Evolutionary conservation across 2,113 vertebrate species (phyloP).

Genomic region (Xenus cinereus): DNA sequence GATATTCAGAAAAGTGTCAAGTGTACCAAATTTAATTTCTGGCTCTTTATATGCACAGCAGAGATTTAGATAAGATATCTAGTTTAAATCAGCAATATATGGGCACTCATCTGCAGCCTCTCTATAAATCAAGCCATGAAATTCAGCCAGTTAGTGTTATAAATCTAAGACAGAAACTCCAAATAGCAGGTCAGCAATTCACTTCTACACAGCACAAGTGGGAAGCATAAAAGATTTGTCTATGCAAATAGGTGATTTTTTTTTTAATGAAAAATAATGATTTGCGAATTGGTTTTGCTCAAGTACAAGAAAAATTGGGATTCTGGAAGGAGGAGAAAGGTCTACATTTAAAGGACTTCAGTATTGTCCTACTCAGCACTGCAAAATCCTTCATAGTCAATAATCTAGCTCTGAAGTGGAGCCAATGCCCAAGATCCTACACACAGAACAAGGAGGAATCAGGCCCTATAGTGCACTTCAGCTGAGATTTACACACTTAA

Average conservation of each 20-base stretch:
- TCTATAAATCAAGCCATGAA: neutral
- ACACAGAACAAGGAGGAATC: neutral
- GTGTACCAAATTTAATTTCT: constrained; percentile 11
- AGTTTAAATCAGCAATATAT: neutral
- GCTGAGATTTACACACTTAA: neutral
- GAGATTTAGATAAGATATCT: neutral
- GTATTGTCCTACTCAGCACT: neutral
- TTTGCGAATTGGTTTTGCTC: constrained; percentile 1
- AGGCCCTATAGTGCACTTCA: neutral
- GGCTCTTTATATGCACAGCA: neutral
- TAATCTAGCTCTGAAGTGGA: neutral
- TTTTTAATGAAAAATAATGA: neutral
- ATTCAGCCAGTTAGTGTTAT: neutral
- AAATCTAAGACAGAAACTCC: neutral
- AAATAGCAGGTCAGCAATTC: neutral
- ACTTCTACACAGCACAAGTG: neutral
- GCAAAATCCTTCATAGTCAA: neutral
- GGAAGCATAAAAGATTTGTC: neutral
- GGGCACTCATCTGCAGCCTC: neutral
- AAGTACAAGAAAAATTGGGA: neutral
- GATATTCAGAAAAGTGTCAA: neutral
- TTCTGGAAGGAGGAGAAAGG: neutral
- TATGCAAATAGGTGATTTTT: neutral
- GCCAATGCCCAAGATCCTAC: neutral
- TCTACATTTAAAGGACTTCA: neutral